Base-by-base conservation (phyloP, 2,888 invertebrate genomes). In the Drosophila dives region DNA sequence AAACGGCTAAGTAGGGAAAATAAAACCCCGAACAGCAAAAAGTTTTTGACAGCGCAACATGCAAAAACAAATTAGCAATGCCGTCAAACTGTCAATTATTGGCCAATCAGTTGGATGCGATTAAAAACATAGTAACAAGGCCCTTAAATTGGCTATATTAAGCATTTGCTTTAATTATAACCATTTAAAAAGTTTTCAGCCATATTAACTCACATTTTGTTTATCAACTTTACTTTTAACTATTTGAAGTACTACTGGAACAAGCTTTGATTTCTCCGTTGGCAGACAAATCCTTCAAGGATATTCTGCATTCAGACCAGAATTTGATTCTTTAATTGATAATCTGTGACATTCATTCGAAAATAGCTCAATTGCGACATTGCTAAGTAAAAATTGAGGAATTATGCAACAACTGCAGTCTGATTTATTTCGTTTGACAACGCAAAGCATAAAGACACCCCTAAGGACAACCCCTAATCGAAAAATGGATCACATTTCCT, bases 71-170 rank as follows among this genome's bases (percentile, higher is more conserved):
- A 90, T 90, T 90, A 90, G 79, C 66, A 54, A 72, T 83, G 70
- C 76, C 80, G 88, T 89, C 89, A 90, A 80, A 74, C 82, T 89
- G 90, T 88, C 90, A 90, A 89, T 90, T 89, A 88, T 58, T 62
- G 70, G 63, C 61, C 75, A 80, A 90, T 90, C 89, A 85, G 80
- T 80, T 75, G 71, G 75, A 72, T 81, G 72, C 77, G 75, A 80
- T 79, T 81, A 85, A 85, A 34, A 29, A 50, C 69, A 81, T 74
- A 66, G 72, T 77, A 71, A 60, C 72, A 54, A 64, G 40, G 50
- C 12, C 48, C 55, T 68, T 69, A 26, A 42, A 72, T 65, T 50
- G 68, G 32, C 50, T 64, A 34, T 61, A 63, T 66, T 67, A 58
- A 59, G 61, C 40, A 62, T 34, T 65, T 32, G 17, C 29, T n/a